Evolutionary conservation across 2,888 invertebrate species (phyloP).

Genomic region (Oscheius myriophilus): DNA sequence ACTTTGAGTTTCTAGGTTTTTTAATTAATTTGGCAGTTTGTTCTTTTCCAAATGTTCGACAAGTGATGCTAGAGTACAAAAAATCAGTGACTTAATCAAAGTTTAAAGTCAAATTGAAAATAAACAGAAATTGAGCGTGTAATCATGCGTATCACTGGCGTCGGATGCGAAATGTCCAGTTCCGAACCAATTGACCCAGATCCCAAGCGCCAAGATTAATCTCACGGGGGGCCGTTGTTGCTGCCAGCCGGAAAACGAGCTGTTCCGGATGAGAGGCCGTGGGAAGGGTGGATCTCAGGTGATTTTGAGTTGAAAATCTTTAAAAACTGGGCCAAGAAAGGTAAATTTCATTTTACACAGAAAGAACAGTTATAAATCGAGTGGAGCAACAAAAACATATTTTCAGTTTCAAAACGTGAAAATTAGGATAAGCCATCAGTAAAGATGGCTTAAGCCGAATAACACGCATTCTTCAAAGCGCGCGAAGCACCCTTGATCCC

Average conservation of each 20-base stretch:
- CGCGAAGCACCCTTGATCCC: too few relatives aligned
- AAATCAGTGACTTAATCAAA: not conserved
- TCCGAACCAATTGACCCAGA: slow-evolving; percentile 31
- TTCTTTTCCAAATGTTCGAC: too few relatives aligned
- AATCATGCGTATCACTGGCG: slow-evolving; percentile 26
- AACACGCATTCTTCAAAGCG: too few relatives aligned
- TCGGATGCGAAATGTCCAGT: slow-evolving; percentile 13
- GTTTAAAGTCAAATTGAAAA: not conserved
- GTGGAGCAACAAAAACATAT: too few relatives aligned
- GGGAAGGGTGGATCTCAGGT: slow-evolving; percentile 1
- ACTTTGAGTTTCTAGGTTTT: too few relatives aligned
- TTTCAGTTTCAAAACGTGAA: too few relatives aligned
- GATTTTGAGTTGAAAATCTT: slow-evolving; percentile 10
- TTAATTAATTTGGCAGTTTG: too few relatives aligned
- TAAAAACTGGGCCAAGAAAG: slow-evolving; percentile 3
- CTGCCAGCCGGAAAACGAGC: slow-evolving; percentile 18
- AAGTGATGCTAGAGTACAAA: slow-evolving; percentile 12
- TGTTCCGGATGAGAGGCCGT: too few relatives aligned
- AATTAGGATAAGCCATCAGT: too few relatives aligned
- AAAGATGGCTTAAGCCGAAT: too few relatives aligned
- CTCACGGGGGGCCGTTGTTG: slow-evolving; percentile 15
- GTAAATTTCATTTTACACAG: too few relatives aligned
- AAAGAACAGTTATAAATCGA: too few relatives aligned
- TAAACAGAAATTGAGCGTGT: not conserved
- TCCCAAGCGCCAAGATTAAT: slow-evolving; percentile 27